A percentile compares a stretch with the other conserved stretches of the same genome.
Conservation (phyloP, 2,888 invertebrate species). For the Trissolcus japonicus region DNA sequence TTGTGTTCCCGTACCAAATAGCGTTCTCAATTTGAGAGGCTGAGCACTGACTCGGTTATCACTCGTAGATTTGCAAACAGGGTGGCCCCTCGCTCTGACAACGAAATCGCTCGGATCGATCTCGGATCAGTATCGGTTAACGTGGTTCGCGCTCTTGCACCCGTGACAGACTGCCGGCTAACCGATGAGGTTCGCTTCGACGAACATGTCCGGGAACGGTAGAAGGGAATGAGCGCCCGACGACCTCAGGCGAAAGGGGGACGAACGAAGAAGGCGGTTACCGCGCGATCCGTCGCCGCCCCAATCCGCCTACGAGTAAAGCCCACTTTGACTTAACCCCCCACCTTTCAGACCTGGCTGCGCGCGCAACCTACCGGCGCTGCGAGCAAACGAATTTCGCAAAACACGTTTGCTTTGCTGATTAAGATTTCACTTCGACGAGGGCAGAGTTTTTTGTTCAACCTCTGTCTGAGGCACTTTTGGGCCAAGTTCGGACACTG, state of each 20-base stretch:
- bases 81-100: slow-evolving; percentile 64
- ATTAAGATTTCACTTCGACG: slow-evolving; percentile 5
- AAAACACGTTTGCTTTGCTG: slow-evolving; percentile 42
- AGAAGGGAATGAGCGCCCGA: slow-evolving; percentile 57
- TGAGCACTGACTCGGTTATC: too few relatives aligned
- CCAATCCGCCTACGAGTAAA: slow-evolving; percentile 68
- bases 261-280: slow-evolving; percentile 68
- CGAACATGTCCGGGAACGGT: slow-evolving; percentile 64
- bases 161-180: slow-evolving; percentile 75
- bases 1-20: slow-evolving; percentile 7
- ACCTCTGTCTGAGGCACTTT: not conserved
- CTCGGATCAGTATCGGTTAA: slow-evolving; percentile 70
- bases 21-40: slow-evolving; percentile 5
- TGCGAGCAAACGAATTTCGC: slow-evolving; percentile 64
- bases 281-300: slow-evolving; percentile 68
- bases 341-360: slow-evolving; percentile 60
- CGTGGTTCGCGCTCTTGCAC: slow-evolving; percentile 76
- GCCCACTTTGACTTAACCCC: slow-evolving; percentile 61
- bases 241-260: slow-evolving; percentile 71
- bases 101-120: slow-evolving; percentile 41
- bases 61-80: slow-evolving; percentile 5
- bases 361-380: slow-evolving; percentile 66
- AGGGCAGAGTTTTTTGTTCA: not conserved
- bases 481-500: too few relatives aligned
- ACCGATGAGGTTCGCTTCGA: slow-evolving; percentile 68